Evolutionary conservation across 2,888 invertebrate genomes (phyloP).

Genomic region (Epinotia ramella): DNA sequence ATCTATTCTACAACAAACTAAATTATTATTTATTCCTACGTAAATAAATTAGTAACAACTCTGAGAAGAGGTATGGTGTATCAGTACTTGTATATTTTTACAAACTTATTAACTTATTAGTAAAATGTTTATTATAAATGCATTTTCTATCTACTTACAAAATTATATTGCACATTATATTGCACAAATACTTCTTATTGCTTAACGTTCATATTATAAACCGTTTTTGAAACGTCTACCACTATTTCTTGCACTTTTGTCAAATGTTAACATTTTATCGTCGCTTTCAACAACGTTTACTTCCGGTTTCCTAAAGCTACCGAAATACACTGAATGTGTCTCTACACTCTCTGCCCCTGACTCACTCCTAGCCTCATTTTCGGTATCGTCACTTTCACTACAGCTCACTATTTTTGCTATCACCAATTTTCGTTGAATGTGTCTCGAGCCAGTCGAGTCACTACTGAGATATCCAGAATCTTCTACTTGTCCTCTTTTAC

Average conservation of each 20-base stretch:
- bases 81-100: constrained; percentile 44
- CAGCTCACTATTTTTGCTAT: constrained; percentile 85
- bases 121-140: constrained; percentile 19
- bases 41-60: constrained; percentile 41
- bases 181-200: constrained; percentile 66
- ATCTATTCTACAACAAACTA: constrained; percentile 45
- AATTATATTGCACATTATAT: constrained; percentile 66
- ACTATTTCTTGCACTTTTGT: constrained; percentile 59
- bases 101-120: constrained; percentile 15
- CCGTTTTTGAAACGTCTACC: constrained; percentile 56
- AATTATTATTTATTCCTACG: constrained; percentile 43
- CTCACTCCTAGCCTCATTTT: constrained; percentile 93
- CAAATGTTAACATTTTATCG: constrained; percentile 54
- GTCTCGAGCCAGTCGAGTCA: constrained; percentile 88
- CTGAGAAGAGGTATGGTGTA: constrained; percentile 43
- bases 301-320: constrained; percentile 86
- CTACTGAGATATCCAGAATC: constrained; percentile 95
- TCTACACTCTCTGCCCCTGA: constrained; percentile 95
- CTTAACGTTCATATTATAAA: constrained; percentile 56
- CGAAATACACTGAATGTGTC: constrained; percentile 94
- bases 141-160: constrained; percentile 25
- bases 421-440: constrained; percentile 72
- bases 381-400: constrained; percentile 92
- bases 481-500: constrained; percentile 82
- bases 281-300: constrained; percentile 61